Evolutionary conservation across 2,113 vertebrate genomes (phyloP), one percentile per base, ranked within the genome.

Genomic region (Rhinogobius similis): DNA sequence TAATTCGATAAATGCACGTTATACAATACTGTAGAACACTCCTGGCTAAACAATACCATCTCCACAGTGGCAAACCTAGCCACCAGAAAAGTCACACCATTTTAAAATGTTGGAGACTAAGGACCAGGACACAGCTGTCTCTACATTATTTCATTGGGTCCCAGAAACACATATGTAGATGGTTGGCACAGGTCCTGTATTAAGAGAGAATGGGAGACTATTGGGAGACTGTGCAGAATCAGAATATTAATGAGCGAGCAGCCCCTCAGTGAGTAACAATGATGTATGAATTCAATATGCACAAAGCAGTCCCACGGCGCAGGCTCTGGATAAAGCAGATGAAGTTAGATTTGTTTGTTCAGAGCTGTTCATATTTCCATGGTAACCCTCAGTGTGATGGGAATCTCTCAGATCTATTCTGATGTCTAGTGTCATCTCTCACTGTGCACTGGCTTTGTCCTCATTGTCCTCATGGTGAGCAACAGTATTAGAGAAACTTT

Each of bases 391-490:
- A 21, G 50, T 52, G 7, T 52, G 48, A 52, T 52, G 8, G n/a
- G 21, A 50, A 50, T 50, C 7, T n/a, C 50, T 52, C 50, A 23
- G n/a, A 55, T 26, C 1, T 26, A 1, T 55, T 52, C 48, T 21
- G 20, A 50, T 13, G 44, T 46, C 0, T 48, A 36, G 62, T 29
- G 32, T 53, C 63, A 72, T 32, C 14, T 68, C 55, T 68, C 27
- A 64, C 75, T 80, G 64, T 53, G 43, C 41, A 24, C 21, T 0
- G 26, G 14, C 56, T 73, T 82, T 79, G 62, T 77, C 71, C 52
- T 62, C 66, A 65, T 82, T 79, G 62, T 77, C 71, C 52, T 62
- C 66, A 65, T 18, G 23, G 46, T 72, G 56, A 75, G 76, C 43
- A 68, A 63, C 59, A 66, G 29, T 7, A 71, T 18, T 52, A 68